Evolutionary conservation across 1,140 invertebrate species (phyloP).

Genomic region (Musca vetustissima): DNA sequence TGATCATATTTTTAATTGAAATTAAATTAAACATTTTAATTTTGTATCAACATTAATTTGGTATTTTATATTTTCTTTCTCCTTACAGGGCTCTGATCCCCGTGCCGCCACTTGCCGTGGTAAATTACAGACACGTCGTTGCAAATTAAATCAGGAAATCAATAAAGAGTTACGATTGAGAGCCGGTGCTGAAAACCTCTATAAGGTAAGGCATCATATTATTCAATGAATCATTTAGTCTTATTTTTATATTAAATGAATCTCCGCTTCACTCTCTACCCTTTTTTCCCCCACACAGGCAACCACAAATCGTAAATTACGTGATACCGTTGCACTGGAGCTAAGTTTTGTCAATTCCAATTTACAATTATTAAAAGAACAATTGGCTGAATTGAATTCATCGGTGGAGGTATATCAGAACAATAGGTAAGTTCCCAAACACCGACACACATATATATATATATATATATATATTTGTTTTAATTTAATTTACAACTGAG

Average conservation of each 20-base stretch:
- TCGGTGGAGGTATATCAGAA: constrained; percentile 93
- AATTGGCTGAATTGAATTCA: constrained; percentile 92
- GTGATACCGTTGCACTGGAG: constrained; percentile 87
- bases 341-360: constrained; percentile 96
- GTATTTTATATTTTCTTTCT: constrained; percentile 34
- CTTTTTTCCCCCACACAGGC: constrained; percentile 62
- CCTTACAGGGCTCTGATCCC: constrained; percentile 87
- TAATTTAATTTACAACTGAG: no score
- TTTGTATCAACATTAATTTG: no score
- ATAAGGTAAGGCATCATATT: constrained; percentile 62
- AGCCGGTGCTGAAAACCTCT: constrained; percentile 91
- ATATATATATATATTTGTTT: no score
- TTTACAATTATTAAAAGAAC: constrained; percentile 93
- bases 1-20: no score
- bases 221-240: neutral
- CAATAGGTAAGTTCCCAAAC: constrained; percentile 69
- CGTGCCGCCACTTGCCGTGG: constrained; percentile 90
- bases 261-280: neutral
- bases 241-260: neutral
- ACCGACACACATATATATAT: neutral
- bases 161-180: constrained; percentile 90
- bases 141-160: constrained; percentile 95
- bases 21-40: no score
- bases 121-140: constrained; percentile 87
- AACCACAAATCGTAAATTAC: constrained; percentile 82